phyloP scores from a whole-genome alignment of 2,888 invertebrate genomes.

The Sphaerophoria taeniata region DNA sequence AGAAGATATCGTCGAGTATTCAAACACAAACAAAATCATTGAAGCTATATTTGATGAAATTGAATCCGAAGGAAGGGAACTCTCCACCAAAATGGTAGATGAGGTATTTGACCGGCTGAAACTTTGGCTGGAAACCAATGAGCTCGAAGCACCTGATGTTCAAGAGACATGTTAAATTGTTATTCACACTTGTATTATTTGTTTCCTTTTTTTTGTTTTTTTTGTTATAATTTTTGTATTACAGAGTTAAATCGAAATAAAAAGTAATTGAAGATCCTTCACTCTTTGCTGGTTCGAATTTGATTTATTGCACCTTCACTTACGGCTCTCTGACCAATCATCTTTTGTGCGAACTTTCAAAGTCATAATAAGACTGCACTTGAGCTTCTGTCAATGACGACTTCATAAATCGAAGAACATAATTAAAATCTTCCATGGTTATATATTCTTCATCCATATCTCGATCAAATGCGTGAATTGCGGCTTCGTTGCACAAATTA shows the following conservation, averaged over 20 bases:
- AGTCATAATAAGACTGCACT: constrained; percentile 81
- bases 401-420: constrained; percentile 80
- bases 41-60: constrained; percentile 40
- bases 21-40: constrained; percentile 3
- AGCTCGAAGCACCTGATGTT: too few relatives aligned
- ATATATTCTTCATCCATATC: constrained; percentile 81
- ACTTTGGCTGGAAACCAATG: constrained; percentile 22
- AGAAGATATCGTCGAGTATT: constrained; percentile 11
- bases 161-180: too few relatives aligned
- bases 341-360: constrained; percentile 77
- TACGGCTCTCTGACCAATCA: constrained; percentile 28
- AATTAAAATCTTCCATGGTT: constrained; percentile 80
- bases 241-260: not conserved
- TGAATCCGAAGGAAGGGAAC: constrained; percentile 38
- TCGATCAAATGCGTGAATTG: constrained; percentile 84
- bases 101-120: constrained; percentile 46
- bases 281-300: not conserved
- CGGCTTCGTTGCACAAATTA: constrained; percentile 86
- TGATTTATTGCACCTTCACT: constrained; percentile 10
- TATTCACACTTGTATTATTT: too few relatives aligned
- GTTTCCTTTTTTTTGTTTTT: too few relatives aligned
- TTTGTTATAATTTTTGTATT: too few relatives aligned
- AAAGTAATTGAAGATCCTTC: not conserved
- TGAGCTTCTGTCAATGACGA: constrained; percentile 82
- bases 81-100: constrained; percentile 43